Evolutionary conservation across 2,797 vertebrate genomes (phyloP), one percentile per base, ranked within the genome.

Genomic region (Ciconia nigra): DNA sequence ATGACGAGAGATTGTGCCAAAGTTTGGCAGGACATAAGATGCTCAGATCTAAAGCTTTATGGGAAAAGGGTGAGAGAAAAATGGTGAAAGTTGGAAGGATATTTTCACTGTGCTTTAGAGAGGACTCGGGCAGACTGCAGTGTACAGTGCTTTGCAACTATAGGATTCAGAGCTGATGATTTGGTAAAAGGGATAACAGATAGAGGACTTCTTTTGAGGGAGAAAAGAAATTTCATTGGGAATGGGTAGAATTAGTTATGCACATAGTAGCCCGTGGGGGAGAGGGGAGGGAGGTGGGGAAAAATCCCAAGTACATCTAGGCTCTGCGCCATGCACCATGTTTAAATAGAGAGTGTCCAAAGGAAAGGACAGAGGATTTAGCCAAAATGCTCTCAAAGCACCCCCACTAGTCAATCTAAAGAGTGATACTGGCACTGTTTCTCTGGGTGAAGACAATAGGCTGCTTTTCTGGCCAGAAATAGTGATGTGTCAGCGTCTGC

Each of bases 401-500:
- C 92, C 94, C 93, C 96, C 13, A 42, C 92, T 73, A 85, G 88
- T 90, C 93, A 89, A 49, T 93, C 92, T 78, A 90, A 95, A 95
- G 93, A 73, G 88, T 70, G 76, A 86, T 87, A 90, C 90, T 97
- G 96, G 96, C 97, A 96, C 84, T 88, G 90, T 73, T 94, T 90
- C 94, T 95, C 35, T 24, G 79, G 41, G 22, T 7, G 57, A 94
- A 91, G 86, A 97, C 96, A 97, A 97, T 95, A 69, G 95, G 31
- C 93, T 91, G 88, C 92, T 95, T 96, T 97, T 88, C 91, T 97
- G 92, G 91, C 88, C 95, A 97, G 93, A 95, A 97, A 96, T 89
- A 92, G 81, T 95, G 96, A 96, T 97, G 96, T 96, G 96, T 96
- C 97, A 97, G 96, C 88, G 20, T 96, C 97, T 97, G 88, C 89